These are phyloP conservation scores for Fragum fragum DNA, from an alignment of 2,888 invertebrate genomes.

Conservation along the genomic window DNA sequence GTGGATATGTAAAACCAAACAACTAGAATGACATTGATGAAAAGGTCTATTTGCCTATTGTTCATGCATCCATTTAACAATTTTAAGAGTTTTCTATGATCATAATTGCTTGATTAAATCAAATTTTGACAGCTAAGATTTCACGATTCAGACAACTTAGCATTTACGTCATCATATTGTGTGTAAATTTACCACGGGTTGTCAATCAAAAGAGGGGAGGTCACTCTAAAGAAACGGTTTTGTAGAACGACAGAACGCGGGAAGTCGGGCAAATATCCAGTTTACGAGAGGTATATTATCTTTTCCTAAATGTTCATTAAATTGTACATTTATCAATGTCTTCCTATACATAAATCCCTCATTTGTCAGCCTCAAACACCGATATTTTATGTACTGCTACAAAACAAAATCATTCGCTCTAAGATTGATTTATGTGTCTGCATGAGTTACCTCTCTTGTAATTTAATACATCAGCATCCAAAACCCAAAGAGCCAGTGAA, in stretches of 20 bases:
- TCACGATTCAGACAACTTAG: conserved; percentile 1
- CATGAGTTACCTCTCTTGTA: conserved; percentile 38
- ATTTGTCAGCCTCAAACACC: neutral
- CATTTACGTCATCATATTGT: conserved; percentile 18
- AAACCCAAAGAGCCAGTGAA: neutral
- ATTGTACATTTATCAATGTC: neutral
- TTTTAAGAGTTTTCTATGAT: neutral
- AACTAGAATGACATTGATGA: neutral
- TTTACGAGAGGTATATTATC: neutral
- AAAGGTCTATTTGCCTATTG: neutral
- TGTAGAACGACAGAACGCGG: conserved; percentile 33
- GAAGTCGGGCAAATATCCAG: neutral
- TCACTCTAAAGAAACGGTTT: conserved; percentile 6
- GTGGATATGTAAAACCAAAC: conserved; percentile 8
- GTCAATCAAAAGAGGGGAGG: conserved; percentile 19
- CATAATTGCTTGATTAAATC: neutral
- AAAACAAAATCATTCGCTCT: neutral
- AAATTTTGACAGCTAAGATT: neutral
- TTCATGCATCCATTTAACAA: neutral
- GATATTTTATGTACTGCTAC: neutral
- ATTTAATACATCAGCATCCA: conserved; percentile 41
- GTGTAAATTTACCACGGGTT: neutral
- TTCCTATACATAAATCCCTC: neutral
- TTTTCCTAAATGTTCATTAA: neutral
- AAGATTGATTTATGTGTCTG: conserved; percentile 18